phyloP scores from a whole-genome alignment of 2,113 vertebrate genomes.

The Mesocricetus auratus region DNA sequence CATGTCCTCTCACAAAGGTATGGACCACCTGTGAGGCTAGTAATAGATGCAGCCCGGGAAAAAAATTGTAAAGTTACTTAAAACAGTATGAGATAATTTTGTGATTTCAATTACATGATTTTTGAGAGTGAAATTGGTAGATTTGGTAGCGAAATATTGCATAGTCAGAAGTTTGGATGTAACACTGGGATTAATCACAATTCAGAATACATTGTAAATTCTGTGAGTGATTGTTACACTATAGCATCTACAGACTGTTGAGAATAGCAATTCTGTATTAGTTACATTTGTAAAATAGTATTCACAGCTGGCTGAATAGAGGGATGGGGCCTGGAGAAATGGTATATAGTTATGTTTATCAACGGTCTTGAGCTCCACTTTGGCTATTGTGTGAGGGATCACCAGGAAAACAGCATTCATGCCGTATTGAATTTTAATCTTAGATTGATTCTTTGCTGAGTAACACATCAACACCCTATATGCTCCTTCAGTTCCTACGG shows the following conservation, averaged over 20 bases:
- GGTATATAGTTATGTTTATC: no score
- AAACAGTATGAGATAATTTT: background rate
- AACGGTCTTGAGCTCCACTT: background rate
- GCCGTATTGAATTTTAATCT: background rate
- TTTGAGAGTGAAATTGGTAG: background rate
- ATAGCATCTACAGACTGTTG: background rate
- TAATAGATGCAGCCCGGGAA: background rate
- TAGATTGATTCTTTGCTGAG: background rate
- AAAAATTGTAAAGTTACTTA: background rate
- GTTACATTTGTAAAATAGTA: background rate
- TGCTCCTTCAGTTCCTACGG: background rate
- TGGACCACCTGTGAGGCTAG: background rate
- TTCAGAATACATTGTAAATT: background rate
- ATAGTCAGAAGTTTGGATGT: background rate
- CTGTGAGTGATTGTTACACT: no score
- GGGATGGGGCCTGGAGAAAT: no score
- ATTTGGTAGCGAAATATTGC: background rate
- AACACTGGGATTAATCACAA: background rate
- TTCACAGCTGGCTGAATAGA: background rate
- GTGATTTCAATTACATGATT: background rate
- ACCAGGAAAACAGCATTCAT: background rate
- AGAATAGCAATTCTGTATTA: background rate
- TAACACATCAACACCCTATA: background rate
- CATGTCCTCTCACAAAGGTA: background rate
- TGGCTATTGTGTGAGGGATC: no score